These are phyloP conservation scores for Maniola hyperantus DNA, from an alignment of 2,888 invertebrate genomes.

Conservation along the genomic window DNA sequence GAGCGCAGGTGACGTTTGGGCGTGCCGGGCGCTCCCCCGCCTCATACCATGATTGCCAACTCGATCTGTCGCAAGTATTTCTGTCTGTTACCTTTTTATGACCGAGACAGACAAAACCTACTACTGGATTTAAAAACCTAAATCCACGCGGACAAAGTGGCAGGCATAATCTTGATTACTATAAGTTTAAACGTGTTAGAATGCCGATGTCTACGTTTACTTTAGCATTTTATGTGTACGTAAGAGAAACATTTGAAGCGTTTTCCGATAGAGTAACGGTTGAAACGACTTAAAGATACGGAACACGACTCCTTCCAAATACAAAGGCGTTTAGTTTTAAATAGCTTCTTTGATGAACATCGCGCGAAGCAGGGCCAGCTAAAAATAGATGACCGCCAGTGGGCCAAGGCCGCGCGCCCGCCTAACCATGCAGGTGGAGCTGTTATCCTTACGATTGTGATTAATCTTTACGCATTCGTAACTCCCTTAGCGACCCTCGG, in stretches of 20 bases:
- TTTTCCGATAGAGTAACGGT: slow-evolving; percentile 20
- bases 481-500: slow-evolving; percentile 27
- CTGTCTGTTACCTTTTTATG: too few relatives aligned
- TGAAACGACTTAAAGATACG: slow-evolving; percentile 7
- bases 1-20: too few relatives aligned
- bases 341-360: slow-evolving; percentile 69
- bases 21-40: too few relatives aligned
- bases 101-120: too few relatives aligned
- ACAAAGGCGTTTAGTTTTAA: slow-evolving; percentile 56
- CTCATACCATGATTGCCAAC: too few relatives aligned
- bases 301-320: slow-evolving; percentile 5
- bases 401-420: slow-evolving; percentile 63
- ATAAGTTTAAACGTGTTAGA: slow-evolving; percentile 2
- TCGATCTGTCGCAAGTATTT: too few relatives aligned
- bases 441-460: slow-evolving; percentile 69
- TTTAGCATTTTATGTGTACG: slow-evolving; percentile 1
- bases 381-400: slow-evolving; percentile 76
- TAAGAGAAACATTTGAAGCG: slow-evolving; percentile 2
- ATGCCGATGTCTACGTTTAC: background rate
- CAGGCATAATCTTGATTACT: background rate
- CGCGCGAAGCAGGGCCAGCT: slow-evolving; percentile 54
- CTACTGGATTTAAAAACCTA: too few relatives aligned
- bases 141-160: too few relatives aligned
- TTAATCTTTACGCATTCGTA: slow-evolving; percentile 68
- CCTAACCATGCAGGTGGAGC: slow-evolving; percentile 53